Conservation (phyloP, 1,140 invertebrate species). For the Hycleus cichorii region DNA sequence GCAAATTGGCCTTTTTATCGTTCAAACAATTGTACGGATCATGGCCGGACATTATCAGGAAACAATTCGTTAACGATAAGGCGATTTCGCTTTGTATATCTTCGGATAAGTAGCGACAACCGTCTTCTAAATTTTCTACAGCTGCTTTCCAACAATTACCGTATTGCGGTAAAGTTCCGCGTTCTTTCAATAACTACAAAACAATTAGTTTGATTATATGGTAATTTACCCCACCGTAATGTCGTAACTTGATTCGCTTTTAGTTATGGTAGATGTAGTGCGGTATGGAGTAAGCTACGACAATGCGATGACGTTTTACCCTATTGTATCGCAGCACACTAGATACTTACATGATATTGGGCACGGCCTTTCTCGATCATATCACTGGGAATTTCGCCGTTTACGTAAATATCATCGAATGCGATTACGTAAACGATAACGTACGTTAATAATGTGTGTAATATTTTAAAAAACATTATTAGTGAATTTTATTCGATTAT, state of each 20-base stretch:
- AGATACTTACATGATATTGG: slow-evolving; percentile 33
- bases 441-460: slow-evolving; percentile 11
- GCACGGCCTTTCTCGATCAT: slow-evolving; percentile 32
- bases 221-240: too few relatives aligned
- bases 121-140: slow-evolving; percentile 45
- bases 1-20: slow-evolving; percentile 36
- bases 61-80: slow-evolving; percentile 59
- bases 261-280: too few relatives aligned
- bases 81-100: slow-evolving; percentile 53
- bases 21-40: slow-evolving; percentile 46
- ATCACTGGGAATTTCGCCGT: slow-evolving; percentile 20
- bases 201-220: too few relatives aligned
- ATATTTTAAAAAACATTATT: slow-evolving; percentile 4
- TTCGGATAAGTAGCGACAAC: slow-evolving; percentile 53
- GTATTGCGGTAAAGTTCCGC: slow-evolving; percentile 45
- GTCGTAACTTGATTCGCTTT: too few relatives aligned
- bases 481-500: too few relatives aligned
- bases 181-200: slow-evolving; percentile 35
- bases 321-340: too few relatives aligned
- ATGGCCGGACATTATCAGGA: slow-evolving; percentile 53
- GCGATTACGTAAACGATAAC: slow-evolving; percentile 12
- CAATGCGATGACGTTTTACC: too few relatives aligned
- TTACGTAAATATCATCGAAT: slow-evolving; percentile 20
- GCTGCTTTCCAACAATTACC: slow-evolving; percentile 57
- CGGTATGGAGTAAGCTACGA: too few relatives aligned